Percentiles rank a stretch among this genome's conserved stretches.
Evolutionary conservation across 2,113 vertebrate genomes (phyloP).

Genomic region (Phrynosoma blainvillii): DNA sequence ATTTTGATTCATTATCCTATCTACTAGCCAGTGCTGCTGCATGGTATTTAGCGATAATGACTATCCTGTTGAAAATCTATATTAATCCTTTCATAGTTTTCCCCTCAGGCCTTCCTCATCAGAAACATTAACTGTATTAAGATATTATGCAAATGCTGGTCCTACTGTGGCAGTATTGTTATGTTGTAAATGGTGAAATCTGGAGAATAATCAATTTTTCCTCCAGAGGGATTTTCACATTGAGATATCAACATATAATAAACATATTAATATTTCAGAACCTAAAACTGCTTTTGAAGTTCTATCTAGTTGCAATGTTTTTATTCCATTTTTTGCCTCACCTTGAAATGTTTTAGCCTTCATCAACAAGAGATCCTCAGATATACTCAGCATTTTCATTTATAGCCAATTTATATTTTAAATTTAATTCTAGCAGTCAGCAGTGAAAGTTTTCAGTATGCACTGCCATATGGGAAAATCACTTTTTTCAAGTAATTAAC

Average conservation of each 20-base stretch:
- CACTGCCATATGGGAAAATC: background rate
- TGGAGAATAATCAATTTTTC: conserved; percentile 6
- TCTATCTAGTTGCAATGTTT: background rate
- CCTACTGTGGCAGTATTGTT: conserved; percentile 20
- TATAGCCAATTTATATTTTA: background rate
- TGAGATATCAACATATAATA: background rate
- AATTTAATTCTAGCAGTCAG: background rate
- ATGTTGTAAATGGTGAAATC: background rate
- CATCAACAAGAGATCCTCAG: background rate
- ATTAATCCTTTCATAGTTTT: conserved; percentile 40
- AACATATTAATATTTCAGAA: background rate
- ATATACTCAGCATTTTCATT: background rate
- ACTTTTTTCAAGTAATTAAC: background rate
- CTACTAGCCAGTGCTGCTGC: conserved; percentile 13
- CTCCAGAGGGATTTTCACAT: conserved; percentile 15
- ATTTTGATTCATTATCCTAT: conserved; percentile 36
- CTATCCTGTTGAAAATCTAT: conserved; percentile 43
- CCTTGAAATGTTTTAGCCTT: background rate
- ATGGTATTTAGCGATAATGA: conserved; percentile 39
- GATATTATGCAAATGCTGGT: conserved; percentile 31
- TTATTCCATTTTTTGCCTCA: background rate
- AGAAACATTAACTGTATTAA: conserved; percentile 38
- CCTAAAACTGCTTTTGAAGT: background rate
- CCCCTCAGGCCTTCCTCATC: conserved; percentile 33
- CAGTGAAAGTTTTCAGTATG: background rate